These are phyloP conservation scores for Scytalopus superciliaris DNA, from an alignment of 2,113 vertebrate genomes.

Conservation along the genomic window DNA sequence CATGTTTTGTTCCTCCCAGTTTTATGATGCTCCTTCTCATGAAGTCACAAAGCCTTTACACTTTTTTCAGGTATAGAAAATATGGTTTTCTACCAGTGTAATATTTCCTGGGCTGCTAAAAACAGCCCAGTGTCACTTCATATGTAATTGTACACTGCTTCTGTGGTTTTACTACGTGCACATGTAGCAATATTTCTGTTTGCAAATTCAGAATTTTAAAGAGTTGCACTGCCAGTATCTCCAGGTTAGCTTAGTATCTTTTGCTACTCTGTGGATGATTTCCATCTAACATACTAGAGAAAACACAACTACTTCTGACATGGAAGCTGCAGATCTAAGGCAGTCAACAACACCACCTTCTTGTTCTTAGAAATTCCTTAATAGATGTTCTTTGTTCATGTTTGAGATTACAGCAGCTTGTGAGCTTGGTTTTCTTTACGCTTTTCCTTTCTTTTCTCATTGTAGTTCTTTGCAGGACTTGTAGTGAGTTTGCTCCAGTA, in stretches of 20 bases:
- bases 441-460: background rate
- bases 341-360: background rate
- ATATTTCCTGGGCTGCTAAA: background rate
- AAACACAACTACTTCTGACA: background rate
- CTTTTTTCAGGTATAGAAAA: background rate
- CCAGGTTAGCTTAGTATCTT: background rate
- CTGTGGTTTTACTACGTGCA: background rate
- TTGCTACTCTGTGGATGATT: background rate
- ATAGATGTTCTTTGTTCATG: background rate
- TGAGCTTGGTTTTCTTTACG: background rate
- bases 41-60: background rate
- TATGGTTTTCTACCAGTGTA: background rate
- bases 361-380: background rate
- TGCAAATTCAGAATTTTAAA: background rate
- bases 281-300: background rate
- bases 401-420: background rate
- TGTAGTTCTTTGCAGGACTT: background rate
- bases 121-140: background rate
- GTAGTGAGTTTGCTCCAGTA: background rate
- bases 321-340: background rate
- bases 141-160: background rate
- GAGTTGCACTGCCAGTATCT: background rate
- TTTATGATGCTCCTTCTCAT: background rate
- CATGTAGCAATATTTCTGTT: background rate
- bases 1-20: background rate